A percentile compares a stretch with the other conserved stretches of the same genome.
Evolutionary conservation across 2,888 invertebrate genomes (phyloP).

Genomic region (Saturnia pavonia): DNA sequence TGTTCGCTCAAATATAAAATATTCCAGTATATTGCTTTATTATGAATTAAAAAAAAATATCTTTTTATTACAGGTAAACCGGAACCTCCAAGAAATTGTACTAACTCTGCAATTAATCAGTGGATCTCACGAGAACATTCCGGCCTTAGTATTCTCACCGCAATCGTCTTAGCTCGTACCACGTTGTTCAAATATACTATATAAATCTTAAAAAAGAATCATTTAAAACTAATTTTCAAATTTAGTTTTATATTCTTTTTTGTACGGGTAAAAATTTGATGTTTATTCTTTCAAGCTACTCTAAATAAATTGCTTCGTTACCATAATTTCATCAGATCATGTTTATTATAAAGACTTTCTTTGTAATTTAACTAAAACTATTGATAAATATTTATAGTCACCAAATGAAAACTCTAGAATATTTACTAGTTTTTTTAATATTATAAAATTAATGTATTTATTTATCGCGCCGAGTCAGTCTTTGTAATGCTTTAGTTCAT

Average conservation of each 20-base stretch:
- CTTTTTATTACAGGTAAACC: conserved; percentile 56
- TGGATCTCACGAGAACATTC: conserved; percentile 44
- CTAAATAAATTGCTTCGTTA: background rate
- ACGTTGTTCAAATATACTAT: conserved; percentile 55
- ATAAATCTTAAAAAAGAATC: conserved; percentile 33
- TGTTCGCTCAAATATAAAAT: no score
- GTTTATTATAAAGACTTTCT: no score
- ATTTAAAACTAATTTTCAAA: background rate
- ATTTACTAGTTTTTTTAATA: conserved; percentile 34
- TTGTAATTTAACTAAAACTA: no score
- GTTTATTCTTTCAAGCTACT: background rate
- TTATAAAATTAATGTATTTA: conserved; percentile 55
- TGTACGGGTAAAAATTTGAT: background rate
- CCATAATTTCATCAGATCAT: background rate
- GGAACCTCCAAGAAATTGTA: conserved; percentile 69
- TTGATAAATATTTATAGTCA: conserved; percentile 43
- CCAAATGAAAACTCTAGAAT: conserved; percentile 53
- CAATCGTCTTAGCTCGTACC: conserved; percentile 45
- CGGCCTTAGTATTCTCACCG: conserved; percentile 41
- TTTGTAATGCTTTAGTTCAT: conserved; percentile 55
- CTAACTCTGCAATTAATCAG: conserved; percentile 49
- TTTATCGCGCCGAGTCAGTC: conserved; percentile 43
- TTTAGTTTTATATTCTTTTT: background rate
- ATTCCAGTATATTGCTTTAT: no score
- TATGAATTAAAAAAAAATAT: background rate